Conservation (phyloP, 2,797 vertebrate genomes). For the Acestrorhynchus altus region DNA sequence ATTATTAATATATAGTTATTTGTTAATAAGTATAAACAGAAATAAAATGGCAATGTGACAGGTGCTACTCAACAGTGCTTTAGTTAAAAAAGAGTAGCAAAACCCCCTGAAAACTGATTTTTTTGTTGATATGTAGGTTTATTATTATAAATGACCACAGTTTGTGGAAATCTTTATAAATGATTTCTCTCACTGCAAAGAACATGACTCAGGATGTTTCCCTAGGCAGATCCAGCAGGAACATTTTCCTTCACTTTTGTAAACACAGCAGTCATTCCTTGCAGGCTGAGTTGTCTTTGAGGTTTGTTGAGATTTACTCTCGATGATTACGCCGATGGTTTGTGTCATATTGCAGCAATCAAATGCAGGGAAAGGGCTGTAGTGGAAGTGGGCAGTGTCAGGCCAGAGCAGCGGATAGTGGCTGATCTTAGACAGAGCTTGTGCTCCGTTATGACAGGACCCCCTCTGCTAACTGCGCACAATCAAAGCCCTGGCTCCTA, state of each 20-base stretch:
- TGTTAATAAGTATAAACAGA: too few species aligned
- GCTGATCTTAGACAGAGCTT: constrained; percentile 81
- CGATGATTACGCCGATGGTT: constrained; percentile 57
- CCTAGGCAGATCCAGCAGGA: neutral
- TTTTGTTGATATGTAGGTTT: too few species aligned
- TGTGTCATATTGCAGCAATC: constrained; percentile 66
- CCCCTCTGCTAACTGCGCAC: constrained; percentile 57
- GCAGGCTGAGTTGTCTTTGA: constrained; percentile 43
- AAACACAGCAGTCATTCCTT: neutral
- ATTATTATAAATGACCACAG: too few species aligned
- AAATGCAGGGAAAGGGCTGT: constrained; percentile 68
- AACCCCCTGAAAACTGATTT: too few species aligned
- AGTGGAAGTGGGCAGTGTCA: constrained; percentile 71
- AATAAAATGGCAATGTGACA: too few species aligned
- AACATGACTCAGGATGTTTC: constrained; percentile 12
- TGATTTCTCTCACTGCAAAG: neutral
- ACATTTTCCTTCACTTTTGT: neutral
- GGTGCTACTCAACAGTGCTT: too few species aligned
- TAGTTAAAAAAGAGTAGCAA: too few species aligned
- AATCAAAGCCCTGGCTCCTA: constrained; percentile 71
- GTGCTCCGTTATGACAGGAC: constrained; percentile 65
- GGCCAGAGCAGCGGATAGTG: constrained; percentile 59
- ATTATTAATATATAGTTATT: too few species aligned
- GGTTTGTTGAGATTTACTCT: constrained; percentile 65
- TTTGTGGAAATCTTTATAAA: constrained; percentile 1